A percentile compares a stretch with the other conserved stretches of the same genome.
These are phyloP conservation scores for Cyrtorhinus lividipennis DNA, from an alignment of 1,140 invertebrate genomes.

Conservation along the genomic window DNA sequence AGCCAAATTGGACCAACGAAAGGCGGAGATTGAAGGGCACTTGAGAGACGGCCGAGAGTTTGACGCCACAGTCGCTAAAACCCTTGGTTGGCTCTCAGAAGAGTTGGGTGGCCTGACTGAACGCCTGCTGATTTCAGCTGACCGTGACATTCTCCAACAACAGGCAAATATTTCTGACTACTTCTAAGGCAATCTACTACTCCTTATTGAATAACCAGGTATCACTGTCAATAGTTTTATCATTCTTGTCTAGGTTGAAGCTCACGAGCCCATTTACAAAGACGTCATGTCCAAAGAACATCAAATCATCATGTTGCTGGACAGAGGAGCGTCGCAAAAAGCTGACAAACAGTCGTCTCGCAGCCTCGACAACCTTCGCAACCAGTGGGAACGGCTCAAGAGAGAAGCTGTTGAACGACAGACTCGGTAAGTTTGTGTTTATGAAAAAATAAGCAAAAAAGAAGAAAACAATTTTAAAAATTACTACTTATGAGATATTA, in stretches of 20 bases:
- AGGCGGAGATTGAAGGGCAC: constrained; percentile 78
- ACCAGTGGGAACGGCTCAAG: constrained; percentile 77
- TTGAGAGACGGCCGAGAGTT: constrained; percentile 71
- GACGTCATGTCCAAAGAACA: constrained; percentile 81
- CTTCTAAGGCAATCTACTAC: background rate
- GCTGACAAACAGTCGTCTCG: constrained; percentile 46
- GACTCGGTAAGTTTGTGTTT: constrained; percentile 34
- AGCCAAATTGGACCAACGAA: constrained; percentile 74
- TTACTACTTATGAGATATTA: too few relatives aligned
- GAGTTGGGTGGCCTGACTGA: constrained; percentile 59
- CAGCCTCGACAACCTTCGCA: constrained; percentile 73
- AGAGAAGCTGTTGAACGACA: constrained; percentile 72
- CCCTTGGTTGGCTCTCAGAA: constrained; percentile 73
- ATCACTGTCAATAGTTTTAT: too few relatives aligned
- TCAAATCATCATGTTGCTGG: constrained; percentile 84
- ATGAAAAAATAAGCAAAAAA: too few relatives aligned
- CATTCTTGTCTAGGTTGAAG: constrained; percentile 17
- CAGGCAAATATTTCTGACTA: constrained; percentile 44
- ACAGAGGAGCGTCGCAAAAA: constrained; percentile 60
- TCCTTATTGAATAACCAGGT: background rate
- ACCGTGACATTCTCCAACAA: constrained; percentile 62
- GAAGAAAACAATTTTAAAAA: too few relatives aligned
- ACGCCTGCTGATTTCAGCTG: constrained; percentile 69
- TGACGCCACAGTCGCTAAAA: constrained; percentile 67
- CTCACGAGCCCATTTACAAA: constrained; percentile 55